Evolutionary conservation across 2,888 invertebrate species (phyloP).

Genomic region (Dicycla oo): DNA sequence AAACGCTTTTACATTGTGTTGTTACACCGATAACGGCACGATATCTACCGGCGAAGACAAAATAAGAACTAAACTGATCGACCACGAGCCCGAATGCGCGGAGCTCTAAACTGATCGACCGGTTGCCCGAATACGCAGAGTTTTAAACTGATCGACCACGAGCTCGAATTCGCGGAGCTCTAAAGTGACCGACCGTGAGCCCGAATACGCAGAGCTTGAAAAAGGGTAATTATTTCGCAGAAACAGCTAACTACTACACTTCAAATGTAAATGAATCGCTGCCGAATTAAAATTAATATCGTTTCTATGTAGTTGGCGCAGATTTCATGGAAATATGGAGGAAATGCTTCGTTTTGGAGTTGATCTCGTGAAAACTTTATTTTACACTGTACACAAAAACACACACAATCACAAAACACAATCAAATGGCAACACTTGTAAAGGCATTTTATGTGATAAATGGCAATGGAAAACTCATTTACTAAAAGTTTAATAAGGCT

Average conservation of each 20-base stretch:
- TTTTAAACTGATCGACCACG: conserved; percentile 15
- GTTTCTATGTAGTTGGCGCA: not conserved
- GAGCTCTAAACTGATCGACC: too few relatives aligned
- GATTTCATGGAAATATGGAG: not conserved
- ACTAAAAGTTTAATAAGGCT: conserved; percentile 14
- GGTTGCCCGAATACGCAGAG: conserved; percentile 1
- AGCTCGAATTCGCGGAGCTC: conserved; percentile 6
- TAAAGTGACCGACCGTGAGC: conserved; percentile 17
- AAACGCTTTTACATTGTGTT: too few relatives aligned
- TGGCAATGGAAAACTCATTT: not conserved
- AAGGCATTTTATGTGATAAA: not conserved
- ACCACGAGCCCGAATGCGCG: conserved; percentile 4
- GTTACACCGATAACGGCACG: too few relatives aligned
- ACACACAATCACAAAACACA: not conserved
- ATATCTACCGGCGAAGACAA: too few relatives aligned
- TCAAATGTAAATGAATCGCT: conserved; percentile 50
- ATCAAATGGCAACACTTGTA: not conserved
- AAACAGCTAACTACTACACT: conserved; percentile 39
- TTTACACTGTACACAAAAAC: not conserved
- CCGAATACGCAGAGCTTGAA: conserved; percentile 7
- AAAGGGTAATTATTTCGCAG: conserved; percentile 41
- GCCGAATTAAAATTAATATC: conserved; percentile 17
- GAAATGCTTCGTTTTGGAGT: not conserved
- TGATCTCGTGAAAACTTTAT: not conserved
- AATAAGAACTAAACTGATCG: conserved; percentile 32